Evolutionary conservation across 2,113 vertebrate genomes (phyloP), one percentile per base, ranked within the genome.

Genomic region (Romanogobio albipinnatus): DNA sequence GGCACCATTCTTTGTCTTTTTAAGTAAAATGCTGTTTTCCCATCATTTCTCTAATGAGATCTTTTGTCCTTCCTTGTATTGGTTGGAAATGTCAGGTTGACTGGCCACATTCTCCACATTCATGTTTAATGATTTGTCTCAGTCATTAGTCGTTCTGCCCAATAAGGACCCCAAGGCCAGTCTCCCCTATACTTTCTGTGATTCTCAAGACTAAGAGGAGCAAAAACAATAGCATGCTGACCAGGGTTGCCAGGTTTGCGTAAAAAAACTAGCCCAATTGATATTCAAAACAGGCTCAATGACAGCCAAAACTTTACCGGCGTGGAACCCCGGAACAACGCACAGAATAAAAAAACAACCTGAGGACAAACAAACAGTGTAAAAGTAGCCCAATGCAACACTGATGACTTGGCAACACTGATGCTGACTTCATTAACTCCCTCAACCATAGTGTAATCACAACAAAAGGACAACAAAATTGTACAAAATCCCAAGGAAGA

Each of bases 51-150:
- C 10, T 68, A 26, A 43, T 66, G 17, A 70, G 22, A 58, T 70
- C 61, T 76, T 82, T 68, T 71, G 53, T 26, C 51, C 24, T 71
- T 66, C 26, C 24, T 77, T 82, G 39, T 64, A 3, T 61, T 62
- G 62, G n/a, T 9, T 49, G 26, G 49, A 66, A 33, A 39, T 4
- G n/a, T 64, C 22, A 53, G 43, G 59, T 62, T 68, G 14, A 77
- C 5, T 53, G 33, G 33, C 24, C 77, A 62, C 39, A 78, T 78
- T 87, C 83, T 82, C 64, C 26, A 43, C 56, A 82, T 85, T 77
- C 73, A 77, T 19, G n/a, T 62, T 82, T 11, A 49, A 74, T 74
- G 45, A 78, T n/a, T 78, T 82, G 62, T 82, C 22, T 64, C 36
- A 51, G 71, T 49, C 51, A 79, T 74, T 56, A 22, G 11, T 77